A percentile compares a stretch with the other conserved stretches of the same genome.
phyloP scores from a whole-genome alignment of 2,888 invertebrate genomes.

The Dendrolimus houi region DNA sequence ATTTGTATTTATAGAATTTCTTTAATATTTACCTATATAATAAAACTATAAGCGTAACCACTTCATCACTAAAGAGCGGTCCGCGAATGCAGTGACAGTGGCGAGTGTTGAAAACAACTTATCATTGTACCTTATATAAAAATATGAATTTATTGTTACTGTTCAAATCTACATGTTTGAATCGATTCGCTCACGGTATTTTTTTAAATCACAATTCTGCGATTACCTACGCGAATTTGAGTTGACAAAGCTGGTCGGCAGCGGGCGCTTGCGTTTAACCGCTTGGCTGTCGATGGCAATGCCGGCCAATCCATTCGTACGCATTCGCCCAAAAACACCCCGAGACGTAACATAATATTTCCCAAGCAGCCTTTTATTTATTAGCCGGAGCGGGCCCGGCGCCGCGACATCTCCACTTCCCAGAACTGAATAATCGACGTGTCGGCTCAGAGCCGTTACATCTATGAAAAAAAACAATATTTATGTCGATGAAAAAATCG shows the following conservation, averaged over 20 bases:
- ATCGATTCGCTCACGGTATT: too few relatives aligned
- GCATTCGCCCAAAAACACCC: slow-evolving; percentile 57
- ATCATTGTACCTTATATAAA: too few relatives aligned
- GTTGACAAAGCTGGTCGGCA: slow-evolving; percentile 50
- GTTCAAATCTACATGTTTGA: too few relatives aligned
- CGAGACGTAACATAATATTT: slow-evolving; percentile 73
- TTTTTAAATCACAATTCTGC: too few relatives aligned
- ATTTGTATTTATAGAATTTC: too few relatives aligned
- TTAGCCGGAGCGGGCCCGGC: slow-evolving; percentile 54
- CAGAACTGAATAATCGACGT: slow-evolving; percentile 58
- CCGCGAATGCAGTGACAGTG: too few relatives aligned
- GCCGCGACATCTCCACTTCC: slow-evolving; percentile 69
- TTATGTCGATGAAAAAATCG: slow-evolving; percentile 71
- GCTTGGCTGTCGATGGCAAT: too few relatives aligned
- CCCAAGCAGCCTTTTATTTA: slow-evolving; percentile 73
- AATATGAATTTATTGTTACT: too few relatives aligned
- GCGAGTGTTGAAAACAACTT: too few relatives aligned
- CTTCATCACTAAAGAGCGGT: too few relatives aligned
- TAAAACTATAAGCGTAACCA: too few relatives aligned
- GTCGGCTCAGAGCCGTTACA: slow-evolving; percentile 68
- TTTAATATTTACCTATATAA: too few relatives aligned
- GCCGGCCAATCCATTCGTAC: slow-evolving; percentile 19
- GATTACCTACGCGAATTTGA: slow-evolving; percentile 37
- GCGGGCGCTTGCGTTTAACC: slow-evolving; percentile 16
- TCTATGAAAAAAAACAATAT: slow-evolving; percentile 67